A percentile compares a stretch with the other conserved stretches of the same genome.
Conservation (phyloP, 2,113 vertebrate species). For the Pelecanoides urinatrix region DNA sequence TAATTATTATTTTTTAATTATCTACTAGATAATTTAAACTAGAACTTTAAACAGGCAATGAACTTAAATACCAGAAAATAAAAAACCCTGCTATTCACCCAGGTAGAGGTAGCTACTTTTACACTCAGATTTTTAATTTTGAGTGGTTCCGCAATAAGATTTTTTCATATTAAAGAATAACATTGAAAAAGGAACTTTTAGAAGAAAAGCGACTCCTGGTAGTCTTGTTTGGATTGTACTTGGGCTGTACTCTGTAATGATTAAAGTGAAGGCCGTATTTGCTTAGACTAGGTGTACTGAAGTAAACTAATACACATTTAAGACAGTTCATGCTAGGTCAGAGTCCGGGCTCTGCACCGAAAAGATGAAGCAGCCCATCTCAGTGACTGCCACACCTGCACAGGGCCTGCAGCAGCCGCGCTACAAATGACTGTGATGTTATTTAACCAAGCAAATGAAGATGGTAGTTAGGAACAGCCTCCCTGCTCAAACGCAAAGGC, state of each 20-base stretch:
- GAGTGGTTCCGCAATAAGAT: not conserved
- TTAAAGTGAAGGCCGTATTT: not conserved
- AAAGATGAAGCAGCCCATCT: not conserved
- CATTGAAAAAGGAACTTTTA: not conserved
- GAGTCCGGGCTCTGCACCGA: fast-evolving
- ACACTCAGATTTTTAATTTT: not conserved
- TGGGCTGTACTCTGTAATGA: not conserved
- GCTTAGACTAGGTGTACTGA: not conserved
- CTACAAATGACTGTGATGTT: too few species aligned
- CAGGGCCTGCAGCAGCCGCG: not conserved
- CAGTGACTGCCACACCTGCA: fast-evolving
- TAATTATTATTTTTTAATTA: not conserved
- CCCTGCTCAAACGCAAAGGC: not conserved
- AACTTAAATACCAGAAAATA: not conserved
- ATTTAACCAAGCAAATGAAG: not conserved
- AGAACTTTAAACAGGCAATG: not conserved
- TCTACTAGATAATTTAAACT: not conserved
- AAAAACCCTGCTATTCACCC: not conserved
- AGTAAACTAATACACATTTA: fast-evolving
- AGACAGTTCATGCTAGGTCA: too few species aligned
- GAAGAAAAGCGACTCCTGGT: not conserved
- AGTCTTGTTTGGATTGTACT: not conserved
- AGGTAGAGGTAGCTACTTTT: not conserved
- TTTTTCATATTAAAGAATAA: not conserved
- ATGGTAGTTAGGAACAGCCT: not conserved